phyloP scores from a whole-genome alignment of 2,888 invertebrate species.

The Ormyrus thymus region DNA sequence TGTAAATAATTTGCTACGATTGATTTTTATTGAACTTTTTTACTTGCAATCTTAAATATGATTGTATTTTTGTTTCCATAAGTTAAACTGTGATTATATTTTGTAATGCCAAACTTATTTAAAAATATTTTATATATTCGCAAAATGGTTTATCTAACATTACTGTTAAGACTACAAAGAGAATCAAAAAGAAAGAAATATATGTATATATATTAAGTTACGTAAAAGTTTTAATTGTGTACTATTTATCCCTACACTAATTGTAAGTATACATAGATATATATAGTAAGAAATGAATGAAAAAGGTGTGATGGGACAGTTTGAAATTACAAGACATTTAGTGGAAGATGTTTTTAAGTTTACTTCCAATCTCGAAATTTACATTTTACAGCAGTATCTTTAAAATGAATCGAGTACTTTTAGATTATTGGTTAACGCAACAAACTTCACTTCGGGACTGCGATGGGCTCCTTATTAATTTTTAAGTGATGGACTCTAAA shows the following conservation, averaged over 20 bases:
- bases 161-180: constrained; percentile 31
- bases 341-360: constrained; percentile 75
- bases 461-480: constrained; percentile 46
- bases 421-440: constrained; percentile 60
- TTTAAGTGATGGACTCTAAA: constrained; percentile 54
- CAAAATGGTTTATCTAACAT: constrained; percentile 28
- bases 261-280: too few species aligned
- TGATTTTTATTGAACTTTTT: not conserved
- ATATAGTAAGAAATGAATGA: constrained; percentile 7
- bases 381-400: constrained; percentile 66
- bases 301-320: constrained; percentile 36
- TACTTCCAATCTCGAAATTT: constrained; percentile 75
- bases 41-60: constrained; percentile 16
- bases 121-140: constrained; percentile 46
- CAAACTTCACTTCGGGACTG: constrained; percentile 60
- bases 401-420: constrained; percentile 63
- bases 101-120: constrained; percentile 53
- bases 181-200: constrained; percentile 11
- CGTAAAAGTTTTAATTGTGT: not conserved
- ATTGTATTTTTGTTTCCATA: constrained; percentile 34
- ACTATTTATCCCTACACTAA: too few species aligned
- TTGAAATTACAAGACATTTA: constrained; percentile 52
- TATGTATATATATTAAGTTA: constrained; percentile 4
- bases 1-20: constrained; percentile 35
- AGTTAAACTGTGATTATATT: constrained; percentile 53